Base-by-base conservation (phyloP, 2,113 vertebrate genomes). In the Poeciliopsis prolifica region DNA sequence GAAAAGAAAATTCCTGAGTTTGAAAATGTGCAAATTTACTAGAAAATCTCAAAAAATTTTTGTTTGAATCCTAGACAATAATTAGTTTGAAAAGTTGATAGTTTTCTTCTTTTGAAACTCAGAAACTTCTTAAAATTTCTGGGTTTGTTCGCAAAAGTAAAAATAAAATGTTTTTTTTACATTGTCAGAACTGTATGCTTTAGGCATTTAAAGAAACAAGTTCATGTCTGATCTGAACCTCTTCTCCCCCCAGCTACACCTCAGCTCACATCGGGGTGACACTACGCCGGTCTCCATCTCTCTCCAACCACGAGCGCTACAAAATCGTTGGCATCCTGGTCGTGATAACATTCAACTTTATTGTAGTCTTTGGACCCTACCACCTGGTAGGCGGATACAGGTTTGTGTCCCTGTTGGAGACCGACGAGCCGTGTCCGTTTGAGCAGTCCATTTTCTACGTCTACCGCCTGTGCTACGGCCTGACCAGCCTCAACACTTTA, bases 401-500 rank as follows among this genome's bases (percentile, higher is more conserved):
- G 69, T 95, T 95, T 48, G 84, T 92, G 61, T 92, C 86, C 22
- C 58, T 94, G 80, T 92, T 95, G 75, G 80, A 90, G 48, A 90
- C 91, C 0, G 81, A 91, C 7, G 87, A 94, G 72, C 91, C 87
- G 0, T 95, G 94, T 29, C 61, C 54, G 3, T n/a, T 94, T 35
- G 94, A 95, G 74, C 85, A 48, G 17, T 91, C 93, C 0, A 87
- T 95, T 68, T 95, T 94, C 83, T 87, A 94, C 8, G 51, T 81
- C 68, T 94, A 95, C 66, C 92, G 94, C 17, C 87, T 95, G 24
- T 95, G 93, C 87, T 95, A 94, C 7, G 94, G 94, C 24, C 85
- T 95, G 74, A 95, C 94, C 75, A 95, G 95, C 80, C 92, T 95
- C 30, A 95, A 95, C 87, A 94, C 93, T n/a, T 74, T 95, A 30